A percentile compares a stretch with the other conserved stretches of the same genome.
Evolutionary conservation across 2,113 vertebrate genomes (phyloP).

Genomic region (Variabilichromis moorii): DNA sequence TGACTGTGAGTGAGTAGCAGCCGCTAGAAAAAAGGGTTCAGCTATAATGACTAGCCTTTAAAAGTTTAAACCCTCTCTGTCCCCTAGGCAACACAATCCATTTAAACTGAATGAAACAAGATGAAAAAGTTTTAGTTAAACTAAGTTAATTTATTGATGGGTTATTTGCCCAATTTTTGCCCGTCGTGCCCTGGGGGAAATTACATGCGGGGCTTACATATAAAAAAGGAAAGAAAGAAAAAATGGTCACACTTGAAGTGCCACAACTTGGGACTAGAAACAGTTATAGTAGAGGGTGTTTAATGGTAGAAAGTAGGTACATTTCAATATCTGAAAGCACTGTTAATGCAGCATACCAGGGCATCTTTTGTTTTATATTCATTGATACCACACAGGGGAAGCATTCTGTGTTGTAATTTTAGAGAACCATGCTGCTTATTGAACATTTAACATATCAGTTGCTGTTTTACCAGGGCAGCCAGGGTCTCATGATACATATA

Average conservation of each 20-base stretch:
- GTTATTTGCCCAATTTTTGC: background rate
- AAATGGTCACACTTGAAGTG: background rate
- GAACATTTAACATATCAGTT: background rate
- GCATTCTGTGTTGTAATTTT: background rate
- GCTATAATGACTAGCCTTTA: background rate
- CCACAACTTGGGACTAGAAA: background rate
- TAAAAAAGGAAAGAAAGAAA: background rate
- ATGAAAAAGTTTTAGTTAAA: background rate
- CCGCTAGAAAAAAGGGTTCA: background rate
- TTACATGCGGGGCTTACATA: background rate
- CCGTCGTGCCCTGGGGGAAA: background rate
- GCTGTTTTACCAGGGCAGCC: background rate
- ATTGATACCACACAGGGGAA: background rate
- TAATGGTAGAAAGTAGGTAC: background rate
- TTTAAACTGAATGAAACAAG: background rate
- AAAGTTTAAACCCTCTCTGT: background rate
- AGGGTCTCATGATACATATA: background rate
- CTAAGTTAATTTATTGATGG: background rate
- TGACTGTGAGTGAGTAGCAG: background rate
- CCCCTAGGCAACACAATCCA: background rate
- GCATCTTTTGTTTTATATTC: background rate
- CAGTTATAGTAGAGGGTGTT: background rate
- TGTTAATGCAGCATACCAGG: background rate
- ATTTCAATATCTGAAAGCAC: background rate
- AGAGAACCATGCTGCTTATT: background rate